phyloP scores from a whole-genome alignment of 2,888 invertebrate genomes.

The Drosophila pseudotalamancana region DNA sequence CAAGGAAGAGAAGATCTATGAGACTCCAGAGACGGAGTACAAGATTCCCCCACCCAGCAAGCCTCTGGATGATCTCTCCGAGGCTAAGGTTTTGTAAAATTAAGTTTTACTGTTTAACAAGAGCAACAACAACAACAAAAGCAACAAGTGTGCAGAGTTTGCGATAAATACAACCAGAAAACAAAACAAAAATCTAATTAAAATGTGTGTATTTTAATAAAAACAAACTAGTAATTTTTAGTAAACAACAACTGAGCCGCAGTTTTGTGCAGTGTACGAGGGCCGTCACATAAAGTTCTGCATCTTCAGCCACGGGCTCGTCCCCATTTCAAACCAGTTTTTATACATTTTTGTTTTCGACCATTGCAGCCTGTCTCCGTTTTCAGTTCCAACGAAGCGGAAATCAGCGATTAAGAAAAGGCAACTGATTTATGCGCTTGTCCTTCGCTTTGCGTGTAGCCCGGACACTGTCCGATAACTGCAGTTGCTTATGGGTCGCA shows the following conservation, averaged over 20 bases:
- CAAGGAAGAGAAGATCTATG: constrained; percentile 93
- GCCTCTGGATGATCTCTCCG: constrained; percentile 79
- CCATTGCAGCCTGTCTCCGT: constrained; percentile 14
- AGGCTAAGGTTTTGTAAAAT: constrained; percentile 81
- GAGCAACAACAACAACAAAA: constrained; percentile 37
- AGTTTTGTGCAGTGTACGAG: constrained; percentile 58
- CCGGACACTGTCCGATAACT: constrained; percentile 51
- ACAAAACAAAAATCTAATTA: constrained; percentile 42
- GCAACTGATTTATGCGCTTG: constrained; percentile 72
- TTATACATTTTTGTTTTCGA: too few relatives aligned
- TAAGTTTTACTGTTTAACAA: constrained; percentile 64
- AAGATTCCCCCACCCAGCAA: constrained; percentile 83
- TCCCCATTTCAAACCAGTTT: constrained; percentile 44
- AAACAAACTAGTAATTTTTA: constrained; percentile 59
- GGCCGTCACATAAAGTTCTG: constrained; percentile 31
- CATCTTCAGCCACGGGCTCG: background rate
- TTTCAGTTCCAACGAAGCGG: constrained; percentile 70
- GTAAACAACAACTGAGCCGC: constrained; percentile 30
- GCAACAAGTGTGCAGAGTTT: constrained; percentile 55
- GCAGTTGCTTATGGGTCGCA: constrained; percentile 61
- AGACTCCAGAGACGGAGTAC: constrained; percentile 84
- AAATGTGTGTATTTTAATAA: constrained; percentile 56
- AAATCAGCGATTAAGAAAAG: constrained; percentile 71
- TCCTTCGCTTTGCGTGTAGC: constrained; percentile 71
- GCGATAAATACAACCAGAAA: constrained; percentile 68